A percentile compares a stretch with the other conserved stretches of the same genome.
Evolutionary conservation across 2,888 invertebrate genomes (phyloP).

Genomic region (Dicyrtoma fusca): DNA sequence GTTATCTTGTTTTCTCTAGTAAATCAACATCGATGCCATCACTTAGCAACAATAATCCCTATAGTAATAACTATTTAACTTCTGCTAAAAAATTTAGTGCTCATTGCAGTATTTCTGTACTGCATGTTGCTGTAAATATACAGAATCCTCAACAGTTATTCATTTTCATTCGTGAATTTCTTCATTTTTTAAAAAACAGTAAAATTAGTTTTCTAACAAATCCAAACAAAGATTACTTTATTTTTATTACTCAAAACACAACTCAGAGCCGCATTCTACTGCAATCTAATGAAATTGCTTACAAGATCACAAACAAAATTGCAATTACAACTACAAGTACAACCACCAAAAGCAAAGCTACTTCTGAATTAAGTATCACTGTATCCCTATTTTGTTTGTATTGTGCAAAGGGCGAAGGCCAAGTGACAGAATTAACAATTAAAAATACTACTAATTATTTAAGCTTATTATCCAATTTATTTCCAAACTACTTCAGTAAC

Average conservation of each 20-base stretch:
- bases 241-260: background rate
- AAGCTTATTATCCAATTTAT: background rate
- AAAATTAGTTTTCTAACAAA: background rate
- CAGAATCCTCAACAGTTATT: no score
- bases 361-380: no score
- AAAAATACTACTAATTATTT: background rate
- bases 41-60: no score
- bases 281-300: background rate
- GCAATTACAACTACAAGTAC: background rate
- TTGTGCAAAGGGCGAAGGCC: background rate
- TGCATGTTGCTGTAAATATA: no score
- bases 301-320: slow-evolving; percentile 1
- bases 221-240: background rate
- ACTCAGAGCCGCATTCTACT: background rate
- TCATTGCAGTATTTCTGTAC: no score
- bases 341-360: background rate
- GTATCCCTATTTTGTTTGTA: background rate
- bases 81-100: no score
- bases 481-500: background rate
- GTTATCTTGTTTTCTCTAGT: no score
- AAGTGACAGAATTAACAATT: background rate
- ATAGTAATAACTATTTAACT: no score
- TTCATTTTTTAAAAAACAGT: no score
- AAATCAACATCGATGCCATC: no score
- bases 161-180: no score